Evolutionary conservation across 2,113 vertebrate genomes (phyloP).

Genomic region (Larimichthys crocea): DNA sequence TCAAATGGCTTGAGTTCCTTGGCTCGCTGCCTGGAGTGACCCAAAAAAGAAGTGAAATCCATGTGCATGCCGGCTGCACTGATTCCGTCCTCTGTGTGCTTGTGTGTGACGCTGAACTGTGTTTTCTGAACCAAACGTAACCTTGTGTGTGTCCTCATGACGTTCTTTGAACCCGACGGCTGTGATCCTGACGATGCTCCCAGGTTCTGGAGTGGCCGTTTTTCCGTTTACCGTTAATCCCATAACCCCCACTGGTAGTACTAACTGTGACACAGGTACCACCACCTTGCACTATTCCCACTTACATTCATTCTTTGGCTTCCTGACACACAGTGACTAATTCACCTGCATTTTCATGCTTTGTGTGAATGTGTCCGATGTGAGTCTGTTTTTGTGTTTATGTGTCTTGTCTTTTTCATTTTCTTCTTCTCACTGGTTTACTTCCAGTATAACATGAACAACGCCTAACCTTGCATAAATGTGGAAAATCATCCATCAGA

Average conservation of each 20-base stretch:
- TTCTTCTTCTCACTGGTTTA: conserved; percentile 11
- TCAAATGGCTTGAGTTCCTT: conserved; percentile 60
- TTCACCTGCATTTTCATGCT: conserved; percentile 37
- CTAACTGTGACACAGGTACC: conserved; percentile 99
- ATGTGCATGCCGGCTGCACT: conserved; percentile 71
- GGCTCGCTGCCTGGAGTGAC: conserved; percentile 55
- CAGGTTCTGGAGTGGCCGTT: conserved; percentile 96
- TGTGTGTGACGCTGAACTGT: conserved; percentile 60
- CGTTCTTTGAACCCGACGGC: conserved; percentile 83
- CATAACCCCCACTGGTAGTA: conserved; percentile 94
- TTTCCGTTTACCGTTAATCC: conserved; percentile 96
- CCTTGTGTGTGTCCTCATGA: conserved; percentile 80
- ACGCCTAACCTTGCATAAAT: conserved; percentile 21
- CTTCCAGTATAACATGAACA: conserved; percentile 8
- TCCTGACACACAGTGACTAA: conserved; percentile 36
- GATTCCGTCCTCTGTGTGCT: conserved; percentile 52
- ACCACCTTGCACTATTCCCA: conserved; percentile 74
- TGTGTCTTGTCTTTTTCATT: conserved; percentile 14
- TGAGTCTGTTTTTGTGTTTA: conserved; percentile 32
- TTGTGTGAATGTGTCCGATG: conserved; percentile 39
- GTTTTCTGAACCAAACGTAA: conserved; percentile 73
- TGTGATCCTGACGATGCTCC: conserved; percentile 86
- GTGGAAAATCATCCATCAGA: neutral
- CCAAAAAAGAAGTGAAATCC: conserved; percentile 41
- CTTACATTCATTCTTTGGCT: conserved; percentile 40